Conservation (phyloP, 2,797 vertebrate species). For the Tachyglossus aculeatus region DNA sequence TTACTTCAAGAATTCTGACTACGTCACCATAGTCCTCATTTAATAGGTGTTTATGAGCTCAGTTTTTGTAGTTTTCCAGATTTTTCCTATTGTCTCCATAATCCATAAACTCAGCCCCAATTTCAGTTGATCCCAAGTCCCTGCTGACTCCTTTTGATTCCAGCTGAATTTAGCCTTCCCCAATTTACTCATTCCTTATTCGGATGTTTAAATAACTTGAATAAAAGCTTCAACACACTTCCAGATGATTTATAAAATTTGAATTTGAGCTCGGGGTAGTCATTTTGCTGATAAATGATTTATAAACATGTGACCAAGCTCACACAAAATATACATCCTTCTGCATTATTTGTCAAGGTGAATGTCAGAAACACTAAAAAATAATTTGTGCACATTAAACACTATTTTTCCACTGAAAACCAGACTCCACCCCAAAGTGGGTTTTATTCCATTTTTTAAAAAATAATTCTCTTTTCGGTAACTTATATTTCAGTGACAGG, state of each 20-base stretch:
- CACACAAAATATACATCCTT: neutral
- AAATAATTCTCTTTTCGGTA: neutral
- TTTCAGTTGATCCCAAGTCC: constrained; percentile 23
- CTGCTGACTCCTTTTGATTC: constrained; percentile 22
- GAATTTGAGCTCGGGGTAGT: constrained; percentile 23
- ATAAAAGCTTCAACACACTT: constrained; percentile 30
- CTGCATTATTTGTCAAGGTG: neutral
- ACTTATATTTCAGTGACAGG: neutral
- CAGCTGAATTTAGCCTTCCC: constrained; percentile 19
- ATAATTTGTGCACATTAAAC: constrained; percentile 21
- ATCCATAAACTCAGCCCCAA: neutral
- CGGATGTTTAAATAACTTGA: constrained; percentile 22
- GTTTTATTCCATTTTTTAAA: neutral
- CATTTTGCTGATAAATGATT: constrained; percentile 43
- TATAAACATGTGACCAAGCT: neutral
- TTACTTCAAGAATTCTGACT: constrained; percentile 38
- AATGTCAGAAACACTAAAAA: constrained; percentile 16
- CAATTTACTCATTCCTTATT: neutral
- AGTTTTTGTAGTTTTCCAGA: constrained; percentile 36
- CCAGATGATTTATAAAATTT: constrained; percentile 42
- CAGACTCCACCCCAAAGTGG: neutral
- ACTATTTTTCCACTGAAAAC: neutral
- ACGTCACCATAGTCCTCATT: constrained; percentile 41
- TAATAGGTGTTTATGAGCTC: constrained; percentile 45
- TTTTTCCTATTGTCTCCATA: constrained; percentile 25